phyloP scores from a whole-genome alignment of 92 coral and sea anemone species.

The Epizoanthus rinbou region DNA sequence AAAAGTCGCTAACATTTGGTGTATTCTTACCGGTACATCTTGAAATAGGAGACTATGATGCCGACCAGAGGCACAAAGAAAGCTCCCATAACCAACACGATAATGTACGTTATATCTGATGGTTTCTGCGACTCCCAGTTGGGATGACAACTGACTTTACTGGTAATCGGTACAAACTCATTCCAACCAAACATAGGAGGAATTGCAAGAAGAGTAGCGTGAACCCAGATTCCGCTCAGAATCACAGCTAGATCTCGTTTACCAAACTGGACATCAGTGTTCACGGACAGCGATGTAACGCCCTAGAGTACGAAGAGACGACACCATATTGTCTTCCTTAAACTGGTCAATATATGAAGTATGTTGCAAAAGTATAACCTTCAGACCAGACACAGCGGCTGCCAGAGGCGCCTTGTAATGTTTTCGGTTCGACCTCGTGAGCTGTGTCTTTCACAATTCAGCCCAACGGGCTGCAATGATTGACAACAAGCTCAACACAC shows the following conservation, averaged over 20 bases:
- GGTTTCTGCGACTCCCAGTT: constrained; percentile 54
- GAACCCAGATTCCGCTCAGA: constrained; percentile 1
- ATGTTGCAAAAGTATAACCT: no score
- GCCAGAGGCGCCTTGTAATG: no score
- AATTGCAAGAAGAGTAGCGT: not conserved
- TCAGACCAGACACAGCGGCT: no score
- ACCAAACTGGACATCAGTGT: not conserved
- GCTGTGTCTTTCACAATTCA: no score
- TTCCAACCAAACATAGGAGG: constrained; percentile 77
- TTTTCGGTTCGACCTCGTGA: no score
- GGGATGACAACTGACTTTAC: constrained; percentile 59
- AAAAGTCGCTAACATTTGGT: no score
- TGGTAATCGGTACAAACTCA: constrained; percentile 43
- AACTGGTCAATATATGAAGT: no score
- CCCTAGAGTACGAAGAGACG: not conserved
- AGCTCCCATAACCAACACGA: constrained; percentile 44
- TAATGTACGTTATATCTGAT: constrained; percentile 40
- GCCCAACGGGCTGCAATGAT: no score
- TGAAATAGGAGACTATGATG: constrained; percentile 49
- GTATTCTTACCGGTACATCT: constrained; percentile 50
- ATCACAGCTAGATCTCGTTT: not conserved
- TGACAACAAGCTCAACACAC: no score
- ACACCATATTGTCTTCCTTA: no score
- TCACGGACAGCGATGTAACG: constrained; percentile 11
- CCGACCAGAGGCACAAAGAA: constrained; percentile 47